These are phyloP conservation scores for Megaceryle alcyon DNA, from an alignment of 2,797 vertebrate genomes.

Conservation along the genomic window DNA sequence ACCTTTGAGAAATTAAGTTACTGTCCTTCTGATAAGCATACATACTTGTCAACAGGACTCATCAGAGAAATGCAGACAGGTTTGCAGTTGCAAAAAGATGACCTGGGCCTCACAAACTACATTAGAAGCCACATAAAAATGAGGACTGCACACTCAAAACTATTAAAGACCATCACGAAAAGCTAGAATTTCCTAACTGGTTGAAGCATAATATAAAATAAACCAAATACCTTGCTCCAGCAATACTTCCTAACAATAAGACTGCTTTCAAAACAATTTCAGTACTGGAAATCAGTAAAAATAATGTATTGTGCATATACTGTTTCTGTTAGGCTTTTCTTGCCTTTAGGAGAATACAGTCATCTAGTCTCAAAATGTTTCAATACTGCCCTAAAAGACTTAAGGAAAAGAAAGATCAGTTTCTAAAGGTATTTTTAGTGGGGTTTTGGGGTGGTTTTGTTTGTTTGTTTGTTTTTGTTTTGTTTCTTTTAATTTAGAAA, in stretches of 20 bases:
- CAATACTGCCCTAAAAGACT: background rate
- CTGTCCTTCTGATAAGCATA: background rate
- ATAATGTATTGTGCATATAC: background rate
- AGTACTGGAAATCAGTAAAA: background rate
- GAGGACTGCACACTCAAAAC: background rate
- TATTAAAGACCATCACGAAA: background rate
- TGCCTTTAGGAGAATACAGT: background rate
- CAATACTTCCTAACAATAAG: background rate
- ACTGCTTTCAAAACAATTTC: background rate
- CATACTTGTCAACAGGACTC: background rate
- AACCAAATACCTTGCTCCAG: background rate
- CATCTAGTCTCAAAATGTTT: background rate
- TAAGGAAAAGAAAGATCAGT: background rate
- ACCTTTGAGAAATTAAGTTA: background rate
- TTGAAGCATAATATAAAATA: background rate
- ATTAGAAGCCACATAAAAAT: background rate
- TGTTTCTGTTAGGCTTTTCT: background rate
- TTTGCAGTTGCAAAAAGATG: background rate
- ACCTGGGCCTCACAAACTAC: background rate
- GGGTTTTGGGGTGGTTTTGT: background rate
- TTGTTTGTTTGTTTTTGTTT: background rate
- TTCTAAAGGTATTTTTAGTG: background rate
- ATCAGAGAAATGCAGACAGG: background rate
- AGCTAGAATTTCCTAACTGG: background rate
- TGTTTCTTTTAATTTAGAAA: background rate